phyloP scores from a whole-genome alignment of 2,888 invertebrate species.

The Epistrophella euchroma region DNA sequence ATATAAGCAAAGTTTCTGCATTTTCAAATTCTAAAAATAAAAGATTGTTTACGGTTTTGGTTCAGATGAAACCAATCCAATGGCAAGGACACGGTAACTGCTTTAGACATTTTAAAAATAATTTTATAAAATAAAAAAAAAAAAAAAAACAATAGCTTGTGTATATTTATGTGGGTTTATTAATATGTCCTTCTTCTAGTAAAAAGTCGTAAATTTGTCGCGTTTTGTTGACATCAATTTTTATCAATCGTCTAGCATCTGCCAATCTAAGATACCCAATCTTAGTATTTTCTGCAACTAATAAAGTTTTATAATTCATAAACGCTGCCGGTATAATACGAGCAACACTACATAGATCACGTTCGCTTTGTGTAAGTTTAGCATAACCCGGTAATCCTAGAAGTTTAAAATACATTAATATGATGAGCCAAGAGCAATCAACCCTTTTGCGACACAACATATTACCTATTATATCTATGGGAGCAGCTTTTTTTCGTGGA shows the following conservation, averaged over 20 bases:
- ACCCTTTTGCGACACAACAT: not conserved
- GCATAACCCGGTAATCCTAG: slow-evolving; percentile 91
- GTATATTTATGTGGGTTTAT: slow-evolving; percentile 84
- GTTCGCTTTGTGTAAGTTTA: slow-evolving; percentile 89
- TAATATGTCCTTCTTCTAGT: slow-evolving; percentile 89
- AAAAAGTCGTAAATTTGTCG: slow-evolving; percentile 93
- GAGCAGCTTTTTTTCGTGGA: slow-evolving; percentile 81
- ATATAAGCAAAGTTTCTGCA: slow-evolving; percentile 98
- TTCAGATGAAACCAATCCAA: not conserved
- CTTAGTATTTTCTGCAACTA: slow-evolving; percentile 91
- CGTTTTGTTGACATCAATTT: slow-evolving; percentile 97
- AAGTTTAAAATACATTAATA: not conserved
- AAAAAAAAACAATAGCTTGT: slow-evolving; percentile 22
- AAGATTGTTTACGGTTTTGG: not conserved
- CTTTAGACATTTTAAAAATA: not conserved
- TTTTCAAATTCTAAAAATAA: slow-evolving; percentile 94
- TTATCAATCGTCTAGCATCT: slow-evolving; percentile 92
- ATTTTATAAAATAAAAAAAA: not conserved
- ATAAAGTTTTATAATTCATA: slow-evolving; percentile 89
- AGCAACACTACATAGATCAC: slow-evolving; percentile 89
- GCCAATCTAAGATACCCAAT: slow-evolving; percentile 90
- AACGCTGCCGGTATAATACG: slow-evolving; percentile 91
- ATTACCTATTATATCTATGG: slow-evolving; percentile 81
- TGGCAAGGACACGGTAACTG: not conserved
- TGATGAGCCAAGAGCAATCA: not conserved